These are phyloP conservation scores for Lamellibrachia luymesi DNA, from an alignment of 1,140 invertebrate genomes.

Conservation along the genomic window DNA sequence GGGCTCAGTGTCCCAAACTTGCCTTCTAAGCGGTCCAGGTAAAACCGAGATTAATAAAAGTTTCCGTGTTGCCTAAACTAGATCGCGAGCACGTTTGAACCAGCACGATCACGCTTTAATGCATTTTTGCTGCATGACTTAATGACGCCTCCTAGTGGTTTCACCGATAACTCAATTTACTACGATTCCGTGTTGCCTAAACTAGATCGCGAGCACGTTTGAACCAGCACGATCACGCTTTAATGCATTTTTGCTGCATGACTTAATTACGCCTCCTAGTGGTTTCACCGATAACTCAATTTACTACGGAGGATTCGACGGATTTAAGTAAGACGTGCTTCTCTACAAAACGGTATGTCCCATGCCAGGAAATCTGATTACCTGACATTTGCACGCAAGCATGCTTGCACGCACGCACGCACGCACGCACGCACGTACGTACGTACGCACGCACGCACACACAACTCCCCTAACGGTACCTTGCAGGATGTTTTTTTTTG, in stretches of 20 bases:
- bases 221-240: background rate
- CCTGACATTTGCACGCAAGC: background rate
- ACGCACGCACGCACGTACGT: slow-evolving; percentile 19
- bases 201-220: background rate
- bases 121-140: background rate
- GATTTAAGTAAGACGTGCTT: no score
- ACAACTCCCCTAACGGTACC: no score
- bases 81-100: background rate
- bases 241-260: background rate
- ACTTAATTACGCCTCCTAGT: background rate
- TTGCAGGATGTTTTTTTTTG: no score
- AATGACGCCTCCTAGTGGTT: background rate
- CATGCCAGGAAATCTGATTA: background rate
- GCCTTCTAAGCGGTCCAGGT: background rate
- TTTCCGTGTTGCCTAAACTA: background rate
- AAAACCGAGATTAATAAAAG: background rate
- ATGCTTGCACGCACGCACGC: background rate
- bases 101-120: background rate
- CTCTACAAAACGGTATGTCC: no score
- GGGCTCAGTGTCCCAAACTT: background rate
- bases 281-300: background rate
- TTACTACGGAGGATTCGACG: no score
- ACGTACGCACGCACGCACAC: slow-evolving; percentile 14
- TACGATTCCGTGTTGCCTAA: background rate
- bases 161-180: background rate